Conservation (phyloP, 2,888 invertebrate species). For the Eristalis pertinax region DNA sequence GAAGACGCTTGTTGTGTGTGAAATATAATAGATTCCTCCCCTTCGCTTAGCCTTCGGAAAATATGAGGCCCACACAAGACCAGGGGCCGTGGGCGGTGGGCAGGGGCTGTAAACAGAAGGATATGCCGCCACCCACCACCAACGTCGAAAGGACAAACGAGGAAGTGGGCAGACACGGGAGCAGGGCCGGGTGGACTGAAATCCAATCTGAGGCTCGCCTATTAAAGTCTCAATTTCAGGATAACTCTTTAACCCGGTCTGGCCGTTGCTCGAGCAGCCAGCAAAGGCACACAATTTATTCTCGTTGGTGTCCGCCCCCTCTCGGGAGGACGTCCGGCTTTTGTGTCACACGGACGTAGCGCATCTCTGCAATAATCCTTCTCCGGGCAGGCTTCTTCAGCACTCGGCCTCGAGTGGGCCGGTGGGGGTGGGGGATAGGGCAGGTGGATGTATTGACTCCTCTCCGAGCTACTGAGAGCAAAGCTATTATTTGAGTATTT, state of each 20-base stretch:
- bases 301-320: neutral
- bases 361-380: conserved; percentile 62
- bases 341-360: conserved; percentile 51
- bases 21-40: conserved; percentile 55
- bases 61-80: too few relatives aligned
- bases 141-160: conserved; percentile 23
- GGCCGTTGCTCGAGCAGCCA: neutral
- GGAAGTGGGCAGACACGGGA: too few relatives aligned
- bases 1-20: conserved; percentile 29
- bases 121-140: neutral
- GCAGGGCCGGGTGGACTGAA: neutral
- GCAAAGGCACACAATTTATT: neutral
- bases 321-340: neutral
- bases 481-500: conserved; percentile 63
- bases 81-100: too few relatives aligned
- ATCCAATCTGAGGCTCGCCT: conserved; percentile 54
- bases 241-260: conserved; percentile 36
- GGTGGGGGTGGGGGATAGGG: neutral
- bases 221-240: conserved; percentile 61
- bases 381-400: conserved; percentile 19
- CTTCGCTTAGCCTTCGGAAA: neutral
- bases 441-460: neutral
- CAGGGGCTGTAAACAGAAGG: conserved; percentile 3
- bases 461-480: conserved; percentile 36
- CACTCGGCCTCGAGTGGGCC: conserved; percentile 11